These are phyloP conservation scores for Ceratosolen fusciceps DNA, from an alignment of 1,140 invertebrate species.

Conservation along the genomic window DNA sequence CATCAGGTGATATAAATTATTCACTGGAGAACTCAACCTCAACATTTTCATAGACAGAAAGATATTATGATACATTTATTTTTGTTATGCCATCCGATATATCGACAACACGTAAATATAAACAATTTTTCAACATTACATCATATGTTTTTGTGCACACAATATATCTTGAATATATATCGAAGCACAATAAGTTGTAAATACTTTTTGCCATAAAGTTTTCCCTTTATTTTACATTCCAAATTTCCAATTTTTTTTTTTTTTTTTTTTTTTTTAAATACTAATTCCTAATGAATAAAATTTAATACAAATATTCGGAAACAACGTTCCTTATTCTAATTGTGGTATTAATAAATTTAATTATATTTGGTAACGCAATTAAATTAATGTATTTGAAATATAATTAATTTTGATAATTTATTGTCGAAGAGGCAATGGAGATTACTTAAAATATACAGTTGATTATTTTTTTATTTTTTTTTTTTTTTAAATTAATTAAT, in stretches of 20 bases:
- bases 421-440: not conserved
- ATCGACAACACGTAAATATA: not conserved
- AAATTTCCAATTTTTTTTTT: no score
- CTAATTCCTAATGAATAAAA: conserved; percentile 7
- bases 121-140: not conserved
- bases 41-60: not conserved
- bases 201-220: not conserved
- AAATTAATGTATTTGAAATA: conserved; percentile 11
- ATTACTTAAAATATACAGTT: not conserved
- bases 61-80: not conserved
- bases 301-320: conserved; percentile 14
- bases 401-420: not conserved
- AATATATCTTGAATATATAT: not conserved
- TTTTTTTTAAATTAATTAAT: no score
- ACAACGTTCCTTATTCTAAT: conserved; percentile 36
- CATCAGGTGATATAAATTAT: not conserved
- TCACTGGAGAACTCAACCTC: not conserved
- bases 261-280: not conserved
- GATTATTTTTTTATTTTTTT: no score
- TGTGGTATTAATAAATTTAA: conserved; percentile 10
- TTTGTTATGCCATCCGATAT: not conserved
- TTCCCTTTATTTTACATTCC: not conserved
- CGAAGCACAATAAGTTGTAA: not conserved
- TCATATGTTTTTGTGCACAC: not conserved
- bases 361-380: conserved; percentile 41